Conservation (phyloP, 2,888 invertebrate genomes). For the Malacosoma neustria region DNA sequence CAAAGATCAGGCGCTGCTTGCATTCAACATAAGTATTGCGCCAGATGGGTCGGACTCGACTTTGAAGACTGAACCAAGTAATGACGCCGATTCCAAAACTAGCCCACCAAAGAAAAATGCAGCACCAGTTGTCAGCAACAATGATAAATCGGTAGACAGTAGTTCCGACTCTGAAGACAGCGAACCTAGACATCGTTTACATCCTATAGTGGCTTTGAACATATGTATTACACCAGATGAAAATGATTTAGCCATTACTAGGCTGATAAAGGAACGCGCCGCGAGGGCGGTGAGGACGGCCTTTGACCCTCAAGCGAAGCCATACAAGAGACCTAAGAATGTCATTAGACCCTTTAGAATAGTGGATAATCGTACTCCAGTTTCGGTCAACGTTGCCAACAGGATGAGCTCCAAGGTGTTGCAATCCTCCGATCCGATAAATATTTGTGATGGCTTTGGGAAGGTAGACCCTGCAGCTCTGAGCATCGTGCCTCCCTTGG, state of each 20-base stretch:
- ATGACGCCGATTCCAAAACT: not conserved
- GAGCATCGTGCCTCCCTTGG: not conserved
- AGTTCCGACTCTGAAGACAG: not conserved
- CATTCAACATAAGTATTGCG: not conserved
- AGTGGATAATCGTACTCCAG: not conserved
- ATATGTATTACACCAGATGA: not conserved
- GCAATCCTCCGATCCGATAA: not conserved
- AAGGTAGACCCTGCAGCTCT: not conserved
- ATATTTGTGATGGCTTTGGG: not conserved
- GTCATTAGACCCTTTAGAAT: not conserved
- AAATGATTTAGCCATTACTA: not conserved
- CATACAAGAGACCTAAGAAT: not conserved
- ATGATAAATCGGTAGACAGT: not conserved
- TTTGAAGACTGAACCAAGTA: not conserved
- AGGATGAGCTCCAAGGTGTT: not conserved
- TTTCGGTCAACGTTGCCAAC: not conserved
- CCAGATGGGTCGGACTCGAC: not conserved
- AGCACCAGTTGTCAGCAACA: not conserved
- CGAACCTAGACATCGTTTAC: not conserved
- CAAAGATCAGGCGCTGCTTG: not conserved
- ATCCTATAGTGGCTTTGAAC: not conserved
- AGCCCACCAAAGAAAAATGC: not conserved
- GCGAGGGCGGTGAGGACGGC: not conserved
- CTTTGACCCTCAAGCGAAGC: not conserved
- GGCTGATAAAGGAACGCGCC: not conserved